A percentile compares a stretch with the other conserved stretches of the same genome.
These are phyloP conservation scores for Orientallactaga sibirica DNA, from an alignment of 2,797 vertebrate species.

Conservation along the genomic window DNA sequence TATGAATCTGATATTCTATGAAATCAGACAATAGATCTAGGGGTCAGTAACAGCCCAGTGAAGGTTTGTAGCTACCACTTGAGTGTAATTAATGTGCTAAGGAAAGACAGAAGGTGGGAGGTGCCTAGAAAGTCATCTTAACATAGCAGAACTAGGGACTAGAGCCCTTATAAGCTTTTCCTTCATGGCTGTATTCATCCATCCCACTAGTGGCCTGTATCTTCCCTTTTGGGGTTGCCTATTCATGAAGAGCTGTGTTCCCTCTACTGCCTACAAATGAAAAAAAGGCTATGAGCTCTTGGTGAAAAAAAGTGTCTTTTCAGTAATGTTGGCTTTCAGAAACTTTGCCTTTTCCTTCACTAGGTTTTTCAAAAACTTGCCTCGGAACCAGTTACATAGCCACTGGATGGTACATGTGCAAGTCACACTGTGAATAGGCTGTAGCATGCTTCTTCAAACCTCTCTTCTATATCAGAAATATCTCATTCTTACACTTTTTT, in stretches of 20 bases:
- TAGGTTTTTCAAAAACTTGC: constrained; percentile 7
- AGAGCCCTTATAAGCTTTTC: background rate
- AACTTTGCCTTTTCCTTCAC: background rate
- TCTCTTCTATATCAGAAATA: constrained; percentile 27
- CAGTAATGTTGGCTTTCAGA: background rate
- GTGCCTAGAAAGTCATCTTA: background rate
- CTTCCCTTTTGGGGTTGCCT: background rate
- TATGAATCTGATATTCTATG: background rate
- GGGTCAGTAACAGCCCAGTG: background rate
- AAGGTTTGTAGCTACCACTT: background rate
- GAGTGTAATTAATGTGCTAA: background rate
- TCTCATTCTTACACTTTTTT: constrained; percentile 40
- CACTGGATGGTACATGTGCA: background rate
- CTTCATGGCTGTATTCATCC: background rate
- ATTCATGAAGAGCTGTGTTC: background rate
- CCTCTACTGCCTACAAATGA: constrained; percentile 7
- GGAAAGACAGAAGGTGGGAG: background rate
- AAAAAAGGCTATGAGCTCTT: background rate
- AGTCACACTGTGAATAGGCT: background rate
- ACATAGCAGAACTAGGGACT: background rate
- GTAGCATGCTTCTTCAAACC: background rate
- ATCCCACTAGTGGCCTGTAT: background rate
- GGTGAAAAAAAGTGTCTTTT: background rate
- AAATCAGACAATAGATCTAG: background rate
- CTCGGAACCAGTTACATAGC: background rate